Evolutionary conservation across 2,888 invertebrate genomes (phyloP), one percentile per base, ranked within the genome.

Genomic region (Calameuta idolon): DNA sequence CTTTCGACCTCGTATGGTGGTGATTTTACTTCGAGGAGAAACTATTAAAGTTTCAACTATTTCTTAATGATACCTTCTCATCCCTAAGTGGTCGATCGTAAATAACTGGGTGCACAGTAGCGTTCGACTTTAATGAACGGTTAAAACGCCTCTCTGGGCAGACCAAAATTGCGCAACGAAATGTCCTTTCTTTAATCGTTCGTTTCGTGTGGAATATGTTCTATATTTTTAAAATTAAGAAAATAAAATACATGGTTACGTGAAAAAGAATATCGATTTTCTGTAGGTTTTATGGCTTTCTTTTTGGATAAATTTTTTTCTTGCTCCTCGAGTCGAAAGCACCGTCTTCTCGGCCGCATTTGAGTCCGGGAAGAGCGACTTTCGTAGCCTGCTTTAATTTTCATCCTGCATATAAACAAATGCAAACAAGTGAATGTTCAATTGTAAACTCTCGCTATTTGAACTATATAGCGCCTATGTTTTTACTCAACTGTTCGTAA

Each of bases 31-130:
- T 55, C 55, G 55, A 55, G 55, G 23, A 9, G 23, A 55, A 55
- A 34, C 76, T 33, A 40, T 55, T 33, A 33, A 30, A 76, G 73
- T 40, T 73, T 73, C 68, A 33, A 30, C 37, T 33, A 76, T 73
- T 35, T 40, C 73, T 73, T 73, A 23, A 73, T 73, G 73, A 76
- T 73, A 55, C 71, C 34, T 76, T 40, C 55, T 73, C 68, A 73
- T 55, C 73, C 73, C 68, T 23, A 15, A 73, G 71, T 73, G 40
- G 69, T 73, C 73, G 71, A 76, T 23, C 40, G 73, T 55, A 33
- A n/a, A 55, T 37, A 76, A 71, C 73, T 76, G 73, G 55, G n/a
- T 34, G 5, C 34, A n/a, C 73, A 31, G n/a, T 33, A 31, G 69
- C 75, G 34, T 31, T 34, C n/a, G 34, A 77, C 77, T 77, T 23